phyloP scores from a whole-genome alignment of 2,888 invertebrate genomes.

The Tachina grossa region DNA sequence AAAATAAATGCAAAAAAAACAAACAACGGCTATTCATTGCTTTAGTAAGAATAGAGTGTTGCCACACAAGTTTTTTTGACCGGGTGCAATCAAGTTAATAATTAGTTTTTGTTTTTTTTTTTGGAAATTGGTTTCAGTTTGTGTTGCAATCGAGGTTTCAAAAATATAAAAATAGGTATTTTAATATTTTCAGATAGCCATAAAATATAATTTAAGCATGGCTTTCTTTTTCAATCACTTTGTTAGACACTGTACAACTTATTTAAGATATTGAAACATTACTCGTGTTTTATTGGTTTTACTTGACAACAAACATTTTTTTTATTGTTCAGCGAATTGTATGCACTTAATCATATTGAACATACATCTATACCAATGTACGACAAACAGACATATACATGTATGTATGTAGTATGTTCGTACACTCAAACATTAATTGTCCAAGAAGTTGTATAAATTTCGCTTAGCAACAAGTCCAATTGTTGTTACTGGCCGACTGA shows the following conservation, averaged over 20 bases:
- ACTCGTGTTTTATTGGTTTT: slow-evolving; percentile 37
- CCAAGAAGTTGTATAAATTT: slow-evolving; percentile 61
- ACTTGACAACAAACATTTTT: slow-evolving; percentile 64
- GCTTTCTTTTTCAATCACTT: too few relatives aligned
- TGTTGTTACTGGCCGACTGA: slow-evolving; percentile 34
- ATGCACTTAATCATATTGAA: slow-evolving; percentile 53
- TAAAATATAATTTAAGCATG: too few relatives aligned
- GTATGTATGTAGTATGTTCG: slow-evolving; percentile 36
- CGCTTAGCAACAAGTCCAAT: slow-evolving; percentile 65
- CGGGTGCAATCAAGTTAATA: too few relatives aligned
- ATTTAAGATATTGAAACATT: slow-evolving; percentile 44
- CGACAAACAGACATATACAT: slow-evolving; percentile 71
- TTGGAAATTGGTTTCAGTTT: too few relatives aligned
- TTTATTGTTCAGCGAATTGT: slow-evolving; percentile 64
- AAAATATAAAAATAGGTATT: too few relatives aligned
- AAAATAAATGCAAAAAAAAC: too few relatives aligned
- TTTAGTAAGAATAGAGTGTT: too few relatives aligned
- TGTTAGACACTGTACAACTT: slow-evolving; percentile 29
- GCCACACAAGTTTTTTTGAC: too few relatives aligned
- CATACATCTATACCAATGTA: background rate
- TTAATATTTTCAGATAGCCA: too few relatives aligned
- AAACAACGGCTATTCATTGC: too few relatives aligned
- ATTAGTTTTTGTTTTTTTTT: too few relatives aligned
- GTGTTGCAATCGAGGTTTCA: too few relatives aligned
- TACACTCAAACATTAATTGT: slow-evolving; percentile 31